A percentile compares a stretch with the other conserved stretches of the same genome.
Conservation (phyloP, 2,113 vertebrate species). For the Tragelaphus strepsiceros region DNA sequence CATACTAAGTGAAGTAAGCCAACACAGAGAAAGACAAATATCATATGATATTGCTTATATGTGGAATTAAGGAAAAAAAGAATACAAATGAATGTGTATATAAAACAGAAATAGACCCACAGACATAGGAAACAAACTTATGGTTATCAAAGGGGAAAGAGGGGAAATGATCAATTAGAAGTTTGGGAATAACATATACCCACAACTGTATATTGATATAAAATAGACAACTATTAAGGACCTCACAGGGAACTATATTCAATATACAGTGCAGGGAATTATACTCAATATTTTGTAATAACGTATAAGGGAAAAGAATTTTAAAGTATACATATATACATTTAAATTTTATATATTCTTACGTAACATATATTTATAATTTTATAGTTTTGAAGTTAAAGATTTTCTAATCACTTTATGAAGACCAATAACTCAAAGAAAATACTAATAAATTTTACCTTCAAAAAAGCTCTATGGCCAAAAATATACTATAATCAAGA, state of each 20-base stretch:
- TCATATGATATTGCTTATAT: background rate
- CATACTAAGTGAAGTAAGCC: background rate
- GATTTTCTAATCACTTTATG: background rate
- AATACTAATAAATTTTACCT: background rate
- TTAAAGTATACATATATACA: background rate
- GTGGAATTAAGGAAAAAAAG: background rate
- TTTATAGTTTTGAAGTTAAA: background rate
- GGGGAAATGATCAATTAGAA: background rate
- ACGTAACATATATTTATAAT: background rate
- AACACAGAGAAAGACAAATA: background rate
- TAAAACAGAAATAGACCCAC: background rate
- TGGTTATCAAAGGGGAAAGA: background rate
- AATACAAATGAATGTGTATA: background rate
- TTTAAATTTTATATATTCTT: background rate
- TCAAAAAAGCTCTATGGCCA: background rate
- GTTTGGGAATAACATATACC: background rate
- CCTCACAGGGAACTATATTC: background rate
- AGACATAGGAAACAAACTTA: background rate
- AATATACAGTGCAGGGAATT: background rate
- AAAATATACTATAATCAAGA: background rate
- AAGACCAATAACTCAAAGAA: background rate
- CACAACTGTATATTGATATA: background rate
- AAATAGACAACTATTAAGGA: background rate
- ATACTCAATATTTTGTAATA: background rate
- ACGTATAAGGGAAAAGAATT: background rate